Conservation (phyloP, 2,888 invertebrate genomes). For the Tortrix viridana region DNA sequence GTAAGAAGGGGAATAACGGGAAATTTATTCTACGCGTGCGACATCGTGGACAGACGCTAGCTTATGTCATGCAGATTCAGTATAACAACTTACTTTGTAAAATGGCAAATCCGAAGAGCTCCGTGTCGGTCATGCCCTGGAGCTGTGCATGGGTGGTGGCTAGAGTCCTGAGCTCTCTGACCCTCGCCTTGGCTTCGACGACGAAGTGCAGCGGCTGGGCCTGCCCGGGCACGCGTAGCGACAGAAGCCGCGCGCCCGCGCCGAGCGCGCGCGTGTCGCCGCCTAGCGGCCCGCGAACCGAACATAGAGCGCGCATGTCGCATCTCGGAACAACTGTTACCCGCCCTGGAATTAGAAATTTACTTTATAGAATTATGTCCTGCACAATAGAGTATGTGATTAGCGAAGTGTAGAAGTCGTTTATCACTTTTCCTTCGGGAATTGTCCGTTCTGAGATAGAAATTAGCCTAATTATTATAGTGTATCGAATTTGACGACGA, state of each 20-base stretch:
- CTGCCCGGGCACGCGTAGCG: slow-evolving; percentile 86
- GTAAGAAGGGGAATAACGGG: too few relatives aligned
- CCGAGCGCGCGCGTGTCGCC: slow-evolving; percentile 88
- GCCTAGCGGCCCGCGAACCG: slow-evolving; percentile 93
- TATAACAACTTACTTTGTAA: slow-evolving; percentile 91
- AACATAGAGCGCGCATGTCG: slow-evolving; percentile 91
- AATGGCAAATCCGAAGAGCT: slow-evolving; percentile 93
- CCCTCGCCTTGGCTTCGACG: slow-evolving; percentile 92
- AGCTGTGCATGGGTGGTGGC: slow-evolving; percentile 91
- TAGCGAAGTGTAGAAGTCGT: too few relatives aligned
- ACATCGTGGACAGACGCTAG: too few relatives aligned
- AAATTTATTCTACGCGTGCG: too few relatives aligned
- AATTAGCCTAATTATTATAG: too few relatives aligned
- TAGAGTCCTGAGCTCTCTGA: slow-evolving; percentile 92
- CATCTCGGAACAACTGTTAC: slow-evolving; percentile 82
- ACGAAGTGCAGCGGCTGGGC: slow-evolving; percentile 79
- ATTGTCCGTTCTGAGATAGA: too few relatives aligned
- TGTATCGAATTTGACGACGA: too few relatives aligned
- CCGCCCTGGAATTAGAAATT: slow-evolving; percentile 65
- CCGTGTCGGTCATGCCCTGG: slow-evolving; percentile 92
- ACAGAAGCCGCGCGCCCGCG: slow-evolving; percentile 86
- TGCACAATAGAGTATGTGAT: too few relatives aligned
- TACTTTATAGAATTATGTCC: slow-evolving; percentile 2
- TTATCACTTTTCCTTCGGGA: too few relatives aligned
- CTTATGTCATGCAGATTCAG: too few relatives aligned